phyloP scores from a whole-genome alignment of 2,113 vertebrate species.

The Patagioenas fasciata region DNA sequence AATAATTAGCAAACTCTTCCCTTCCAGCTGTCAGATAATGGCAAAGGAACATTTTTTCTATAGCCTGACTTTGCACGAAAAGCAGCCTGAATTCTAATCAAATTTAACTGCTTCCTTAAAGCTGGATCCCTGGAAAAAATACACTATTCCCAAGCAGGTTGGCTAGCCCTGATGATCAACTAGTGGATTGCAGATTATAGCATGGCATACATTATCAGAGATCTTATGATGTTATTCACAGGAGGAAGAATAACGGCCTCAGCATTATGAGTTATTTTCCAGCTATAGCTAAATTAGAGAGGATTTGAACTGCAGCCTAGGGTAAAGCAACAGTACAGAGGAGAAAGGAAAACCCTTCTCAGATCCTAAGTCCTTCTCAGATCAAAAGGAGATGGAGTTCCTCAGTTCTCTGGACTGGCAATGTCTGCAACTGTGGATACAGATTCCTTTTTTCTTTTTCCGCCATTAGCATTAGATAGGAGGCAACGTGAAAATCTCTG shows the following conservation, averaged over 20 bases:
- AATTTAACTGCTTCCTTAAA: constrained; percentile 2
- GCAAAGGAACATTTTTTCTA: constrained; percentile 6
- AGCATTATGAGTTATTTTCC: background rate
- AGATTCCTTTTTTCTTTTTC: background rate
- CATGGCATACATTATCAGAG: background rate
- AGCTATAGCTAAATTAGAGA: background rate
- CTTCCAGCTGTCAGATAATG: constrained; percentile 34
- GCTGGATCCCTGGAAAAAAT: background rate
- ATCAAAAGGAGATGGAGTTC: background rate
- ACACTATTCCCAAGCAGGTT: background rate
- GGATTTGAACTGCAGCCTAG: background rate
- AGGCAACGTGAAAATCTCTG: background rate
- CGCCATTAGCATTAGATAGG: background rate
- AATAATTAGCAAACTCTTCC: constrained; percentile 50
- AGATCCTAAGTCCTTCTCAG: background rate
- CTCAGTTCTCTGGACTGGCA: background rate
- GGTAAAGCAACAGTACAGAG: background rate
- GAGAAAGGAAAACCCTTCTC: background rate
- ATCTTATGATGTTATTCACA: background rate
- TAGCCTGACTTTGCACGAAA: background rate
- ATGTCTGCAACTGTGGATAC: background rate
- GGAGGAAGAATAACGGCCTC: background rate
- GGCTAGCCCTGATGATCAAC: background rate
- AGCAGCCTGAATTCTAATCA: constrained; percentile 14
- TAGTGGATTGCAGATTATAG: background rate